Percentiles rank a stretch among this genome's conserved stretches.
These are phyloP conservation scores for Ypsolopha sequella DNA, from an alignment of 2,888 invertebrate genomes.

Conservation along the genomic window DNA sequence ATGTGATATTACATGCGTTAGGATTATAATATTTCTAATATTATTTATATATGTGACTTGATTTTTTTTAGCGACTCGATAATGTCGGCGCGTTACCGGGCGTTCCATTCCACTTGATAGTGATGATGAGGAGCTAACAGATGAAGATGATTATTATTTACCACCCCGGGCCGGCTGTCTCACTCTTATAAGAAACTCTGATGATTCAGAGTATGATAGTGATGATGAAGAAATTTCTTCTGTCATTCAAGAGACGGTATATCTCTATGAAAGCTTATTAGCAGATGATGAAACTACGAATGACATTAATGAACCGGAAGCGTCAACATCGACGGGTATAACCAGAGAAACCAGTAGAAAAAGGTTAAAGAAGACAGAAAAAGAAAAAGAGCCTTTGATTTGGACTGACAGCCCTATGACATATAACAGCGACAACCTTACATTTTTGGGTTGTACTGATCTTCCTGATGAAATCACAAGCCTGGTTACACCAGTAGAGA, in stretches of 20 bases:
- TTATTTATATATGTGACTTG: too few species aligned
- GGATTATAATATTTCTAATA: too few species aligned
- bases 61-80: too few species aligned
- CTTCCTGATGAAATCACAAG: conserved; percentile 11
- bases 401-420: background rate
- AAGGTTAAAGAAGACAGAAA: background rate
- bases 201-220: too few species aligned
- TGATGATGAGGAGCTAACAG: conserved; percentile 7
- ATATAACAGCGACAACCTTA: background rate
- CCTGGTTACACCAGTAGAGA: conserved; percentile 10
- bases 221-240: too few species aligned
- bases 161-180: background rate
- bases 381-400: background rate
- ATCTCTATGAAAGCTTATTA: too few species aligned
- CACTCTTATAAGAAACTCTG: too few species aligned
- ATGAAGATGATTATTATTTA: conserved; percentile 7
- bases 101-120: conserved; percentile 4
- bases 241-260: too few species aligned
- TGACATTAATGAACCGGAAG: background rate
- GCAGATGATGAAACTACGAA: conserved; percentile 1
- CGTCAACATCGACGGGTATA: too few species aligned
- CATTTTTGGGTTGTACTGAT: conserved; percentile 9
- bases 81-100: too few species aligned
- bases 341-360: background rate
- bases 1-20: too few species aligned